Evolutionary conservation across 2,888 invertebrate genomes (phyloP), one percentile per base, ranked within the genome.

Genomic region (Meloe dianella): DNA sequence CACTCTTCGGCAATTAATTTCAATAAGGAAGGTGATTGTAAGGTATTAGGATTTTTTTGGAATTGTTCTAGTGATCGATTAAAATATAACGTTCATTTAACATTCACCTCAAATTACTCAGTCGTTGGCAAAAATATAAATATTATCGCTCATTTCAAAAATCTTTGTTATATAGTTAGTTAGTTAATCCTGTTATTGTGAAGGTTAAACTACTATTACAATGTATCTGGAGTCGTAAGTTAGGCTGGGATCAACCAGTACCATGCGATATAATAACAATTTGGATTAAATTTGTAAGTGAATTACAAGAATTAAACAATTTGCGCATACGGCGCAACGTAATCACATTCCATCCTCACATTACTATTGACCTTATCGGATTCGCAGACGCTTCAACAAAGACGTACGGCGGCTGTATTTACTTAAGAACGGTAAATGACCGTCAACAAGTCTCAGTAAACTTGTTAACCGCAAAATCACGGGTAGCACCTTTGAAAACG

Each of bases 21-120:
- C 5, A 65, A 61, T 32, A 20, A 56, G 54, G 63, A 69, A 27
- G 63, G 63, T 57, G 65, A 71, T 22, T 41, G 65, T n/a, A 70
- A 71, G 64, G 68, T 65, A 1, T 63, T 71, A 35, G 68, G 71
- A 4, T 68, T 71, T 51, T 58, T 35, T 38, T 71, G 70, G 71
- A 47, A 59, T n/a, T 41, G 14, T 6, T 30, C 29, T 6, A 24
- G 35, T 8, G 69, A 70, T 35, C 30, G 32, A 10, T 38, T 72
- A 22, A 38, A 51, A 12, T 70, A 65, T 29, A 54, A 58, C 17
- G 22, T 58, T 27, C 58, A 24, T 27, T 58, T 27, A 17, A 22
- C 61, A 24, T 6, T n/a, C n/a, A 4, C 32, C 58, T 8, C 4
- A 27, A 17, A 27, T 17, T 6, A 58, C 58, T 8, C 29, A 58